These are phyloP conservation scores for Euclidia mi DNA, from an alignment of 2,888 invertebrate genomes.

Conservation along the genomic window DNA sequence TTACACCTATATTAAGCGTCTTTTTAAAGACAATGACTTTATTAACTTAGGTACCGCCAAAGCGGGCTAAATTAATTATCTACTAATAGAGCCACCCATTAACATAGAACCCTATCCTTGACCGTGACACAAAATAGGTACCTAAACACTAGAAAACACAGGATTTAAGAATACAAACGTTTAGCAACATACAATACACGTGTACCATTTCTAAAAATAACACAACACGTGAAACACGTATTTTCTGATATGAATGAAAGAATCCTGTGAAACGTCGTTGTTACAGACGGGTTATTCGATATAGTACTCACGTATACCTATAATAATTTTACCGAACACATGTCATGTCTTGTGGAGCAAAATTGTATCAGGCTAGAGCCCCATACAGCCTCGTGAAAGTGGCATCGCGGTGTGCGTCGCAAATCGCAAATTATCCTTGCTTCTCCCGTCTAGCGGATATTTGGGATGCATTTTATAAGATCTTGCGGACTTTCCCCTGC, in stretches of 20 bases:
- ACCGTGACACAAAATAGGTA: too few species aligned
- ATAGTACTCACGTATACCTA: too few species aligned
- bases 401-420: conserved; percentile 62
- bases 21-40: too few species aligned
- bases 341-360: not conserved
- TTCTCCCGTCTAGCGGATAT: conserved; percentile 63
- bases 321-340: conserved; percentile 3
- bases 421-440: conserved; percentile 86
- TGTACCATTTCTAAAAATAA: not conserved
- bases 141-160: too few species aligned
- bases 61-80: too few species aligned
- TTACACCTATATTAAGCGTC: too few species aligned
- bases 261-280: not conserved
- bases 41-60: too few species aligned
- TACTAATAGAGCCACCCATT: too few species aligned
- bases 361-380: conserved; percentile 49
- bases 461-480: conserved; percentile 34
- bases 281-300: not conserved
- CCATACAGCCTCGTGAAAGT: conserved; percentile 70
- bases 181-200: too few species aligned
- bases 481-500: conserved; percentile 17
- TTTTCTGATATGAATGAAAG: conserved; percentile 3
- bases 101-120: too few species aligned
- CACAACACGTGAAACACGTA: not conserved
- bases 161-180: too few species aligned